Percentiles rank a stretch among this genome's conserved stretches.
Evolutionary conservation across 1,140 invertebrate species (phyloP).

Genomic region (Lasioglossum baleicum): DNA sequence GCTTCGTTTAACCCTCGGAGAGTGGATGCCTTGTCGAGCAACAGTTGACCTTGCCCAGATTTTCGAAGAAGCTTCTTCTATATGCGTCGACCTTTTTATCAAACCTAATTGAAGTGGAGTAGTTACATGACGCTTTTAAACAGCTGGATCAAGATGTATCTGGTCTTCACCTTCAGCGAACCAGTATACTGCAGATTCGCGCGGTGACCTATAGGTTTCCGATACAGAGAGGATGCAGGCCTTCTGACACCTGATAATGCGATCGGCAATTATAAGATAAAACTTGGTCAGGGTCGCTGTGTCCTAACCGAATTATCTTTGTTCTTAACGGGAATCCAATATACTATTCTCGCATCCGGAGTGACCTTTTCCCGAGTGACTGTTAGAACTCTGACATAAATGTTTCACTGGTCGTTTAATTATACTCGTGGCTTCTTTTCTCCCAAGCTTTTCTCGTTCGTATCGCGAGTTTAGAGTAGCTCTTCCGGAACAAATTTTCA

Average conservation of each 20-base stretch:
- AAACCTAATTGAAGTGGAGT: too few species aligned
- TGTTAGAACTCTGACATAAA: background rate
- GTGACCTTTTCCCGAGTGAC: background rate
- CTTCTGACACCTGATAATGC: constrained; percentile 35
- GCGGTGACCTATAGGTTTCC: constrained; percentile 3
- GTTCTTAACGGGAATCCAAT: constrained; percentile 13
- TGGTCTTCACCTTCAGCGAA: background rate
- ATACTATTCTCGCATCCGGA: background rate
- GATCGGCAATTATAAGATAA: constrained; percentile 35
- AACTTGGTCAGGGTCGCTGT: constrained; percentile 34
- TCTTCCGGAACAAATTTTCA: too few species aligned
- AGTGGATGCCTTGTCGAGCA: background rate
- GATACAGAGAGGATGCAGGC: background rate
- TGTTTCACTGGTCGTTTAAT: background rate
- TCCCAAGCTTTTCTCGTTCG: background rate
- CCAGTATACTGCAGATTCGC: constrained; percentile 7
- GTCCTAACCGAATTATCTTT: constrained; percentile 40
- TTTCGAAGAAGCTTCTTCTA: too few species aligned
- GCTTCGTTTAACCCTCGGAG: background rate
- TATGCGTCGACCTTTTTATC: too few species aligned
- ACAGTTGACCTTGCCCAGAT: too few species aligned
- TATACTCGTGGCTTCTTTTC: background rate
- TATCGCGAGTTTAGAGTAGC: too few species aligned
- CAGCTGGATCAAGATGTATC: too few species aligned
- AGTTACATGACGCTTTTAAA: too few species aligned